phyloP scores from a whole-genome alignment of 2,113 vertebrate species.

The Microtus pennsylvanicus region DNA sequence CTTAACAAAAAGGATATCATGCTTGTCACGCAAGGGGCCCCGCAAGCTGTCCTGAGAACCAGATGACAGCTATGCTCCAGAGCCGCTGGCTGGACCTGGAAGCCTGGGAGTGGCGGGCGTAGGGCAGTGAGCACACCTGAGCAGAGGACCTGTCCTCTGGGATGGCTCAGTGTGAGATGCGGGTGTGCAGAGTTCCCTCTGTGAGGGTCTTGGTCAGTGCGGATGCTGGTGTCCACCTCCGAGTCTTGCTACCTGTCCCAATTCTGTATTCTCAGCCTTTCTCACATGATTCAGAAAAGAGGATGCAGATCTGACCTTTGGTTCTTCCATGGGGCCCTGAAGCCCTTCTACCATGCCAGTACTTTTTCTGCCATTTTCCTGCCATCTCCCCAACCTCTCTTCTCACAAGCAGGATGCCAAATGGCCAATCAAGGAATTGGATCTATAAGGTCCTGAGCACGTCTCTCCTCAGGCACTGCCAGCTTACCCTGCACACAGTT shows the following conservation, averaged over 20 bases:
- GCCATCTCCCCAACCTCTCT: no score
- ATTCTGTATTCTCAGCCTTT: background rate
- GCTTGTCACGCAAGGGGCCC: background rate
- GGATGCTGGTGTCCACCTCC: background rate
- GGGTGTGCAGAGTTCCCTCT: fast-evolving
- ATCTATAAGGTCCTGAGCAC: fast-evolving
- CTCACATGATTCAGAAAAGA: no score
- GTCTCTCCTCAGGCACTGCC: fast-evolving
- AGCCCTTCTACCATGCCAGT: no score
- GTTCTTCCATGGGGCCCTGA: no score
- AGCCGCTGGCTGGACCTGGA: fast-evolving
- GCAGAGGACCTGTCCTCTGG: background rate
- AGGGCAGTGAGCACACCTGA: background rate
- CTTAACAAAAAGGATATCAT: no score
- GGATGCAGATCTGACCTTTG: no score
- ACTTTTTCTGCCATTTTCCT: background rate
- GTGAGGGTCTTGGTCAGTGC: no score
- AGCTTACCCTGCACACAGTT: fast-evolving
- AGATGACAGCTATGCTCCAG: background rate
- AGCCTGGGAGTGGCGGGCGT: background rate
- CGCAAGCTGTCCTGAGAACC: fast-evolving
- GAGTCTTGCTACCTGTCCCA: fast-evolving
- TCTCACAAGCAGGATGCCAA: background rate
- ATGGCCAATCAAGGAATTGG: background rate
- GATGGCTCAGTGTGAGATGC: fast-evolving